Conservation (phyloP, 1,140 invertebrate species). For the Sycophaga agraensis region DNA sequence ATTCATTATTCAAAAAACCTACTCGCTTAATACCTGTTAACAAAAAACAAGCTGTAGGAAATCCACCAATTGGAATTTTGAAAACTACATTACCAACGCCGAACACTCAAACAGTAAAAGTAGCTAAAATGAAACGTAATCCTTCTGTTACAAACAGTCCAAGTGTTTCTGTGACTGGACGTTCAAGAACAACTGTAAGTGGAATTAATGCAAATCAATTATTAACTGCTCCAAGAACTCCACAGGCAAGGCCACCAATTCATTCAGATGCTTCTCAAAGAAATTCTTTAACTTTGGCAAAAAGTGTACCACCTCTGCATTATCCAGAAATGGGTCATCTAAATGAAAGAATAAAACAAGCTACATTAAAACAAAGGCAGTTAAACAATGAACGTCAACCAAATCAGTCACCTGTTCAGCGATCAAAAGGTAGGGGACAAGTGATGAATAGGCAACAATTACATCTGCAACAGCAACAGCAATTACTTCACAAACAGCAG, state of each 20-base stretch:
- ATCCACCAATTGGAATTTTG: constrained; percentile 12
- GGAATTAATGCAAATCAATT: background rate
- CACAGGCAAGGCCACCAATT: constrained; percentile 27
- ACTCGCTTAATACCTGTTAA: constrained; percentile 9
- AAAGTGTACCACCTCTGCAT: constrained; percentile 1
- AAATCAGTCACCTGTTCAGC: constrained; percentile 5
- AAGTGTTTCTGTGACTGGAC: constrained; percentile 2
- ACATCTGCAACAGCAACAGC: constrained; percentile 19
- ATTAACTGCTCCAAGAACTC: constrained; percentile 18
- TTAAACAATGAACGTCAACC: constrained; percentile 14
- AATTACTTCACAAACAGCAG: constrained; percentile 33
- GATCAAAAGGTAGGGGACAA: constrained; percentile 10
- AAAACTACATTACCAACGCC: background rate
- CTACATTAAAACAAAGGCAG: constrained; percentile 26
- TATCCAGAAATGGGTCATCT: constrained; percentile 40
- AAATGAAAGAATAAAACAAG: constrained; percentile 44
- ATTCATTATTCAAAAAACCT: constrained; percentile 1
- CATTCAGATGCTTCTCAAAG: constrained; percentile 15
- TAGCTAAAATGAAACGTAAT: constrained; percentile 20
- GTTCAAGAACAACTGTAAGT: constrained; percentile 1
- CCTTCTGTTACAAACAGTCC: constrained; percentile 7
- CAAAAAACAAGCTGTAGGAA: background rate
- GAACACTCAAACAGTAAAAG: background rate
- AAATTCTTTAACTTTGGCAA: constrained; percentile 12
- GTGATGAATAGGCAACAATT: background rate